phyloP scores from a whole-genome alignment of 2,888 invertebrate species.

The Synergus japonicus region DNA sequence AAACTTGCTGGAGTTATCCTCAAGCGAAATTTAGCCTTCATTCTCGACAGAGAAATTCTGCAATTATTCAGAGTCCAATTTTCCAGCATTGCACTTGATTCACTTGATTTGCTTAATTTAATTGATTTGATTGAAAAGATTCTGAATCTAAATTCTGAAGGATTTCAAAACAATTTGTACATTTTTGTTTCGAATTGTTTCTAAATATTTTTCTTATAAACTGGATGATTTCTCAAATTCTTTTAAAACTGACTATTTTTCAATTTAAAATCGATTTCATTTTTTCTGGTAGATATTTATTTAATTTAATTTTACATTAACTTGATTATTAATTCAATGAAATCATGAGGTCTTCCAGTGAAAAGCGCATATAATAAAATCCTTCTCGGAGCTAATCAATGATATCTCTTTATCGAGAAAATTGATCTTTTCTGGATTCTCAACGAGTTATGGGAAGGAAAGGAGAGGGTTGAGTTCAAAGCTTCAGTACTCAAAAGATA shows the following conservation, averaged over 20 bases:
- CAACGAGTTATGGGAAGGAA: neutral
- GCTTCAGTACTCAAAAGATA: neutral
- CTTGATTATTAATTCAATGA: too few relatives aligned
- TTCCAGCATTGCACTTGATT: neutral
- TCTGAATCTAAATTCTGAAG: too few relatives aligned
- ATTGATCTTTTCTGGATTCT: neutral
- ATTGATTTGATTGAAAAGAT: neutral
- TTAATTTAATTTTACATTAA: neutral
- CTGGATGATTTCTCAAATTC: too few relatives aligned
- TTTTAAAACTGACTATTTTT: too few relatives aligned
- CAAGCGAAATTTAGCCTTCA: neutral
- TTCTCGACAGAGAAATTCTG: neutral
- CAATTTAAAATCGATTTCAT: too few relatives aligned
- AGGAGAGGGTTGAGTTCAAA: neutral
- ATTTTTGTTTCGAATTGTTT: too few relatives aligned
- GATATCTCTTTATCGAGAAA: neutral
- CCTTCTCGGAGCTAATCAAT: neutral
- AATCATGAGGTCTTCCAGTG: neutral
- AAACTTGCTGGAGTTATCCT: slow-evolving; percentile 12
- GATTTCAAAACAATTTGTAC: too few relatives aligned
- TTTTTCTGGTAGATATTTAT: too few relatives aligned
- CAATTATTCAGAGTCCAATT: neutral
- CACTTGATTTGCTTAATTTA: neutral
- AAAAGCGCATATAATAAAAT: neutral
- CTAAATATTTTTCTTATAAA: too few relatives aligned